Base-by-base conservation (phyloP, 2,888 invertebrate genomes). In the Lathronympha strigana region DNA sequence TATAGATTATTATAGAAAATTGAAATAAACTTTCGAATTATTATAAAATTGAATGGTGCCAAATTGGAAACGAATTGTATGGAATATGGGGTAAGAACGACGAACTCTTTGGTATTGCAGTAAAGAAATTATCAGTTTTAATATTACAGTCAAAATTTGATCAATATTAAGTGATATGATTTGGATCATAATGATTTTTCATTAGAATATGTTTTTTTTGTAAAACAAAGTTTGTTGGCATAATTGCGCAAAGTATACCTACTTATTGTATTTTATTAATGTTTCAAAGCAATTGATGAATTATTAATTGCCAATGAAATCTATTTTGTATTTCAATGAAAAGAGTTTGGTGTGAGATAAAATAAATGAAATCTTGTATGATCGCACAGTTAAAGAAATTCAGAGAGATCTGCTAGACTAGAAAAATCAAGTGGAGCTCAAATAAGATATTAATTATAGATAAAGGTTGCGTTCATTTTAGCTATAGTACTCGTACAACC, bases 1-100 rank as follows among this genome's bases (percentile, higher is more conserved):
- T 49, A 38, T 66, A 64, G 61, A 53, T 50, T 38, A 36, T 9
- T 67, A 57, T 50, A 13, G 31, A 19, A 13, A 54, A 9, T 25
- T 38, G 28, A 55, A 43, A 45, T 36, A 38, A 61, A 21, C 31
- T 60, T 36, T 60, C 33, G 63, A 67, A 58, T 49, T 70, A 58
- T 49, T 70, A 67, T 57, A 68, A 40, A 69, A 67, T 69, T 67
- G 72, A 75, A 74, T 72, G 76, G 83, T 85, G 85, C 85, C 83
- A 85, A 85, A 84, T 69, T 66, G 69, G 66, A 69, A 76, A 73
- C 72, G 71, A 66, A 74, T 68, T 73, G 75, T 71, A 74, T 73
- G 76, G 71, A 75, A 73, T 19, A 13, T 36, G 47, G 38, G 25
- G n/a, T 0, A 28, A 61, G 4, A 13, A 8, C 11, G n/a, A 36